Percentiles rank a stretch among this genome's conserved stretches.
Evolutionary conservation across 2,888 invertebrate species (phyloP).

Genomic region (Sphaerophoria taeniata): DNA sequence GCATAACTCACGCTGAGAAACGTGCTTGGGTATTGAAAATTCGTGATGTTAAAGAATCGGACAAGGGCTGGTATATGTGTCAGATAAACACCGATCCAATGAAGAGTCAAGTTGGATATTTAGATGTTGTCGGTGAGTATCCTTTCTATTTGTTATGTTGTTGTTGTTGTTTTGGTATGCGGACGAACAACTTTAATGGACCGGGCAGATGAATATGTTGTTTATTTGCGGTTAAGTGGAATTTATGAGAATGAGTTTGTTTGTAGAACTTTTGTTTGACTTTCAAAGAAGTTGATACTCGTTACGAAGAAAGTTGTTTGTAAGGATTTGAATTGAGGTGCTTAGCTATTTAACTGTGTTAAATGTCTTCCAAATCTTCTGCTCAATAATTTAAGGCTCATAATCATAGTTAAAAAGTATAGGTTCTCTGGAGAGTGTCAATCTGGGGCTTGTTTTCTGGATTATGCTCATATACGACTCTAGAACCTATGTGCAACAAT

Average conservation of each 20-base stretch:
- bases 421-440: no score
- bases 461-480: no score
- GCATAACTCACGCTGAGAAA: conserved; percentile 90
- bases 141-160: not conserved
- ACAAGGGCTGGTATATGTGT: conserved; percentile 94
- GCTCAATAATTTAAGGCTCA: no score
- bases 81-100: conserved; percentile 97
- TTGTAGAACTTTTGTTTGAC: conserved; percentile 25
- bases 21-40: conserved; percentile 93
- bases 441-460: no score
- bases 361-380: no score
- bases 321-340: not conserved
- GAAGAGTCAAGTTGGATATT: conserved; percentile 94
- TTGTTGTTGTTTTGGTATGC: conserved; percentile 9
- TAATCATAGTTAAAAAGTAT: no score
- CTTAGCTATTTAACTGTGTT: no score
- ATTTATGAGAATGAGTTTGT: conserved; percentile 25
- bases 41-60: conserved; percentile 90
- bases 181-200: conserved; percentile 18
- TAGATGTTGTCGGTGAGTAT: conserved; percentile 93
- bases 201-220: conserved; percentile 14
- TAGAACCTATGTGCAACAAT: no score
- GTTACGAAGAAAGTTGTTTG: not conserved
- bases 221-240: conserved; percentile 28
- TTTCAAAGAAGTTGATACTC: not conserved